Percentiles rank a stretch among this genome's conserved stretches.
phyloP scores from a whole-genome alignment of 2,113 vertebrate genomes.

The Gobio gobio region DNA sequence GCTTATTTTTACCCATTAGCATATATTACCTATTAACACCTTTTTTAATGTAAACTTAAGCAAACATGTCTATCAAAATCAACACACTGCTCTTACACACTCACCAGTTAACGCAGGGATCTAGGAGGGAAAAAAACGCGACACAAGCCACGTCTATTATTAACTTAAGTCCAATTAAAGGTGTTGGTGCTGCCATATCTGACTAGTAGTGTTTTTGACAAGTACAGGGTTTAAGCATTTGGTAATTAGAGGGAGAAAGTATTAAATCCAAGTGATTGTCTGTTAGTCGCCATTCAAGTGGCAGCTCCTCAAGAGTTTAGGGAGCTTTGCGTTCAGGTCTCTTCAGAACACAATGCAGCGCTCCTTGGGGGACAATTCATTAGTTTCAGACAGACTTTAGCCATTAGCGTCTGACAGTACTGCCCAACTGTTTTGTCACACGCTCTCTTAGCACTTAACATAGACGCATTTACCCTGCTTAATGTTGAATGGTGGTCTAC shows the following conservation, averaged over 20 bases:
- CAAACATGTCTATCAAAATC: conserved; percentile 41
- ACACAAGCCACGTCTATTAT: conserved; percentile 65
- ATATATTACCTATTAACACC: background rate
- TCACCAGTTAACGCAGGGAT: conserved; percentile 19
- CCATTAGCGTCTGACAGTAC: conserved; percentile 28
- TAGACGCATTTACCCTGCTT: background rate
- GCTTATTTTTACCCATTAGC: too few species aligned
- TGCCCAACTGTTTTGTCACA: background rate
- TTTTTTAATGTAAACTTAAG: conserved; percentile 5
- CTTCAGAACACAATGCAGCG: background rate
- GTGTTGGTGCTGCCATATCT: conserved; percentile 67
- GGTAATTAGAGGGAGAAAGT: conserved; percentile 46
- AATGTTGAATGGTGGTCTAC: background rate
- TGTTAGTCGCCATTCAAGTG: conserved; percentile 24
- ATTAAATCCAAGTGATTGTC: conserved; percentile 20
- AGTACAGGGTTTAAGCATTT: conserved; percentile 56
- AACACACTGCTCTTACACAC: conserved; percentile 31
- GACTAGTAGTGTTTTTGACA: conserved; percentile 62
- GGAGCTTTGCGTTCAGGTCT: background rate
- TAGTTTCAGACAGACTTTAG: conserved; percentile 12
- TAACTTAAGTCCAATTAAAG: conserved; percentile 73
- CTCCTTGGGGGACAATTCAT: background rate
- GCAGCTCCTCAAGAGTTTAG: conserved; percentile 29
- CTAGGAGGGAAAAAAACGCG: conserved; percentile 4
- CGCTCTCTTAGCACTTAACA: background rate